phyloP scores from a whole-genome alignment of 2,888 invertebrate genomes.

The Lucinisca nassula region DNA sequence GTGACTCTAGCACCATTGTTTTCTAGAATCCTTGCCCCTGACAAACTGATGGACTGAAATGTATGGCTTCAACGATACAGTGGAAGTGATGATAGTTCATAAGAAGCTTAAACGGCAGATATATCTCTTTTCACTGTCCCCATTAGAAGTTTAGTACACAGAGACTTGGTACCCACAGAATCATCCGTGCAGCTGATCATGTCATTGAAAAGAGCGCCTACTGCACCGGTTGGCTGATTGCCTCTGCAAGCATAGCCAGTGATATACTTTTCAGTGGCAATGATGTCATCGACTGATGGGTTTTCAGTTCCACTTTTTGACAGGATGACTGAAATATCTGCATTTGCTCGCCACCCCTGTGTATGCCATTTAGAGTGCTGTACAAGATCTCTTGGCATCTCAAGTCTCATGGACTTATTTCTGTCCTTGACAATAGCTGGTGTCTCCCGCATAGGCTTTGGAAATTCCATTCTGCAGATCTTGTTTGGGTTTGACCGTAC shows the following conservation, averaged over 20 bases:
- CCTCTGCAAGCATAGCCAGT: not conserved
- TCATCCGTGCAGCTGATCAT: no score
- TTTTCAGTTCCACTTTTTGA: constrained; percentile 13
- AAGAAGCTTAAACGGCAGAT: constrained; percentile 60
- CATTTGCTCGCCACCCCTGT: constrained; percentile 28
- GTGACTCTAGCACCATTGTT: constrained; percentile 23
- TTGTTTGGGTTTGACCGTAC: not conserved
- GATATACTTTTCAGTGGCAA: constrained; percentile 18
- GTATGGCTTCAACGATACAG: constrained; percentile 53
- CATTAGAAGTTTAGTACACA: constrained; percentile 61
- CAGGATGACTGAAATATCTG: not conserved
- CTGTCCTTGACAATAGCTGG: constrained; percentile 29
- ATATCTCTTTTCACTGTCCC: constrained; percentile 59
- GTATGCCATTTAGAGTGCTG: constrained; percentile 25
- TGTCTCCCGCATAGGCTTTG: not conserved
- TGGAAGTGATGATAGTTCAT: constrained; percentile 39
- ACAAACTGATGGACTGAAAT: constrained; percentile 58
- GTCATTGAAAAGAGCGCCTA: not conserved
- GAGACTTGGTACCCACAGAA: no score
- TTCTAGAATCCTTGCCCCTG: constrained; percentile 48
- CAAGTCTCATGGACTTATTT: constrained; percentile 2
- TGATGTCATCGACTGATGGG: constrained; percentile 61
- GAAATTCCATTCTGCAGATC: constrained; percentile 61
- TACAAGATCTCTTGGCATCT: constrained; percentile 21
- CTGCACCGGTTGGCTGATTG: not conserved